These are phyloP conservation scores for Pipa parva DNA, from an alignment of 2,113 vertebrate species.

Conservation along the genomic window DNA sequence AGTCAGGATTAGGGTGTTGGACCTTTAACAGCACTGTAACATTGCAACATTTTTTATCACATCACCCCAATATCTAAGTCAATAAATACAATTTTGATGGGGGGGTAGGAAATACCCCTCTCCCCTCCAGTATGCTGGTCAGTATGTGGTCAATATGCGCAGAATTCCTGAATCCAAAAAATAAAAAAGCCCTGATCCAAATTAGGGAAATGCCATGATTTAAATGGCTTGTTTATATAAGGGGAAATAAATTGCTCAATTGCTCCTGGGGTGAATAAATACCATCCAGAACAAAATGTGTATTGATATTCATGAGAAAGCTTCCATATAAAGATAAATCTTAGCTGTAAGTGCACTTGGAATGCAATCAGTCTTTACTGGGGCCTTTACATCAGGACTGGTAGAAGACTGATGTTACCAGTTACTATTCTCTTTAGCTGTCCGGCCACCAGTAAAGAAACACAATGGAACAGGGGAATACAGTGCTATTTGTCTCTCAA, in stretches of 20 bases:
- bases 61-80: too few relatives aligned
- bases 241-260: constrained; percentile 34
- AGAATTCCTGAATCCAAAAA: too few relatives aligned
- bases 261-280: constrained; percentile 45
- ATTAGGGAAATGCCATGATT: not conserved
- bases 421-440: constrained; percentile 65
- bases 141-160: too few relatives aligned
- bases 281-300: constrained; percentile 49
- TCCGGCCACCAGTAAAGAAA: constrained; percentile 67
- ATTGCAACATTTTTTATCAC: too few relatives aligned
- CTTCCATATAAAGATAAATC: constrained; percentile 66
- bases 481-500: constrained; percentile 67
- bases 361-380: constrained; percentile 73
- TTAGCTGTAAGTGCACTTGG: constrained; percentile 64
- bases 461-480: constrained; percentile 44
- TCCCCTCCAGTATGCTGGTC: too few relatives aligned
- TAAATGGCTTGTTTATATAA: not conserved
- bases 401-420: constrained; percentile 69
- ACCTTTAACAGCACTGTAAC: too few relatives aligned
- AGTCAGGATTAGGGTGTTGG: too few relatives aligned
- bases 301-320: constrained; percentile 72
- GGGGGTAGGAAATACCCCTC: too few relatives aligned
- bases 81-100: too few relatives aligned
- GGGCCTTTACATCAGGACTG: constrained; percentile 66
- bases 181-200: too few relatives aligned